phyloP scores from a whole-genome alignment of 2,113 vertebrate species.

The Aspidoscelis tigris region DNA sequence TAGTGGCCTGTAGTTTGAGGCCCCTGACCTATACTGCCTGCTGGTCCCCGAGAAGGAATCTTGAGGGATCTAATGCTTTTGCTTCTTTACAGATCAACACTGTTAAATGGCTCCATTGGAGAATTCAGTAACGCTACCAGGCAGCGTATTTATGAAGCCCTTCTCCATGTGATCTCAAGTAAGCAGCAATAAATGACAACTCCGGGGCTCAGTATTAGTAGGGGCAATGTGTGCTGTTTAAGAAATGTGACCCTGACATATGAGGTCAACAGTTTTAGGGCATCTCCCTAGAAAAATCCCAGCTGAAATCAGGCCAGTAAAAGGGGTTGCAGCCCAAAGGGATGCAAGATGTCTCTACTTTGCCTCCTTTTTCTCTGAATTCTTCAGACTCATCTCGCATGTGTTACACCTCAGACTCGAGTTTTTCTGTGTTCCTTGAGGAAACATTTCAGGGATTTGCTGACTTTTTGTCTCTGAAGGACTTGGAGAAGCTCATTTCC shows the following conservation, averaged over 20 bases:
- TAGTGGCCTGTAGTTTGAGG: too few relatives aligned
- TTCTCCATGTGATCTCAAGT: background rate
- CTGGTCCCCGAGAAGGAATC: background rate
- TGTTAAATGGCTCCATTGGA: conserved; percentile 1
- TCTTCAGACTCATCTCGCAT: conserved; percentile 1
- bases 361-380: background rate
- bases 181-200: background rate
- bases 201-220: too few relatives aligned
- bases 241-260: too few relatives aligned
- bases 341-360: too few relatives aligned
- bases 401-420: conserved; percentile 6
- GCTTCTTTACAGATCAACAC: background rate
- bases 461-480: conserved; percentile 14
- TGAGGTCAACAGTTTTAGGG: too few relatives aligned
- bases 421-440: conserved; percentile 13
- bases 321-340: too few relatives aligned
- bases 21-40: too few relatives aligned
- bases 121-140: background rate
- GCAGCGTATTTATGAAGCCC: background rate
- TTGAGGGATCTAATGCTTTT: background rate
- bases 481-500: conserved; percentile 1
- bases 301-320: too few relatives aligned
- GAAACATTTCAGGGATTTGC: conserved; percentile 19
- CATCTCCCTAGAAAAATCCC: too few relatives aligned
- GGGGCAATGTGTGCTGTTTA: too few relatives aligned